phyloP scores from a whole-genome alignment of 2,888 invertebrate species.

The Melanotus villosus region DNA sequence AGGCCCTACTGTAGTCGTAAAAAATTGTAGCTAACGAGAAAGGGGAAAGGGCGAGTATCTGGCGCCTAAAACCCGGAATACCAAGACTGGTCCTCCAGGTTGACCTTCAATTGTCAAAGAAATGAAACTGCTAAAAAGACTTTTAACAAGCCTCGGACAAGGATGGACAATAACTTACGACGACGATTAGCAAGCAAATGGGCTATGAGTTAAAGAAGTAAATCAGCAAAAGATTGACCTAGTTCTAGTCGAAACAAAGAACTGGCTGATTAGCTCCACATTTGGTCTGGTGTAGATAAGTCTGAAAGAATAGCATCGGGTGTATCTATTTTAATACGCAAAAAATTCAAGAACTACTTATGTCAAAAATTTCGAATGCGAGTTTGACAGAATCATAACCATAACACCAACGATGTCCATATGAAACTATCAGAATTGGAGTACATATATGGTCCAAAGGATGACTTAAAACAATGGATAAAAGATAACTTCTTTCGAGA shows the following conservation, averaged over 20 bases:
- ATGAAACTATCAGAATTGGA: no score
- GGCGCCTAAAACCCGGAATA: no score
- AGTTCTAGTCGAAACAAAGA: conserved; percentile 36
- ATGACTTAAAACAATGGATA: no score
- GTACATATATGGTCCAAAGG: no score
- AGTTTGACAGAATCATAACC: conserved; percentile 36
- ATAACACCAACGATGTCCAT: no score
- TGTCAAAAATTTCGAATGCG: conserved; percentile 32
- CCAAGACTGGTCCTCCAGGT: conserved; percentile 58
- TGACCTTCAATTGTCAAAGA: conserved; percentile 46
- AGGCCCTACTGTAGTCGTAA: no score
- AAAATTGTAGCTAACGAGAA: no score
- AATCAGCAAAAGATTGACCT: conserved; percentile 36
- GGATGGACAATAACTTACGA: conserved; percentile 39
- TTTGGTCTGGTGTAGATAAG: conserved; percentile 45
- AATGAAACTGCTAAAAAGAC: not conserved
- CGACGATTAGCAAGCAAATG: conserved; percentile 58
- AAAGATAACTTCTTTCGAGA: no score
- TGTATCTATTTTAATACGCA: no score
- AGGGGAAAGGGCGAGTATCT: no score
- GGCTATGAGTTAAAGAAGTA: conserved; percentile 24
- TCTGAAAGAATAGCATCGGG: conserved; percentile 29
- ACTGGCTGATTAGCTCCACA: conserved; percentile 36
- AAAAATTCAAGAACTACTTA: conserved; percentile 26
- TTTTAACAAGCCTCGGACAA: not conserved